Evolutionary conservation across 2,113 vertebrate species (phyloP).

Genomic region (Oncorhynchus gorbuscha): DNA sequence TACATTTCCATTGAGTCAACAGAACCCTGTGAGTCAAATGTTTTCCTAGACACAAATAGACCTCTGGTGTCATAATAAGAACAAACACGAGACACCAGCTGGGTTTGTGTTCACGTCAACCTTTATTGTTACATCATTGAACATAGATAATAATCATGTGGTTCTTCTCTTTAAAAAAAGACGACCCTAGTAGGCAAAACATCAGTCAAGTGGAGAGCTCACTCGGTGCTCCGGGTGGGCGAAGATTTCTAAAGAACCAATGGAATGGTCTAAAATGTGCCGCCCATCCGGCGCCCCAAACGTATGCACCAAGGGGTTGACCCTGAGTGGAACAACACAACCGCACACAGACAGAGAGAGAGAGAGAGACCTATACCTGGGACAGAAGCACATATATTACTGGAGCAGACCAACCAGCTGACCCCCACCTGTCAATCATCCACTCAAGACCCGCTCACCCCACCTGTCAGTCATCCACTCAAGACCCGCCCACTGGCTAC

Average conservation of each 20-base stretch:
- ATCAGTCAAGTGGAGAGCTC: constrained; percentile 22
- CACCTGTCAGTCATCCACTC: not conserved
- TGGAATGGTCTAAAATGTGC: too few species aligned
- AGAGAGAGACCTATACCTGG: constrained; percentile 38
- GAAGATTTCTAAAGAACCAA: too few species aligned
- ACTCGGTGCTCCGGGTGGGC: too few species aligned
- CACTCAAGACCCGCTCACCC: not conserved
- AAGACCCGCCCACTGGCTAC: not conserved
- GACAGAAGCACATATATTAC: constrained; percentile 56
- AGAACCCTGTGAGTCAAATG: too few species aligned
- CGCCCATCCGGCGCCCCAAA: not conserved
- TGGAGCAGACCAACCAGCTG: constrained; percentile 23
- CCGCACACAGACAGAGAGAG: constrained; percentile 47
- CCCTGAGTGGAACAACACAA: constrained; percentile 49
- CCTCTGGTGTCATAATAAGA: too few species aligned
- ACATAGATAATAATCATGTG: constrained; percentile 68
- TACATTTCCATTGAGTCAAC: too few species aligned
- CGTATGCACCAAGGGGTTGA: constrained; percentile 21
- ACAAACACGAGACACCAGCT: not conserved
- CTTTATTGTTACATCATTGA: constrained; percentile 78
- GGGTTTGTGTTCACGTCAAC: constrained; percentile 57
- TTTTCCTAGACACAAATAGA: too few species aligned
- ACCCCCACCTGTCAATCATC: constrained; percentile 3
- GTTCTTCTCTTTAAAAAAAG: constrained; percentile 50
- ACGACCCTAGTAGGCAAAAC: constrained; percentile 55